Base-by-base conservation (phyloP, 1,140 invertebrate species). In the Drosophila varians region DNA sequence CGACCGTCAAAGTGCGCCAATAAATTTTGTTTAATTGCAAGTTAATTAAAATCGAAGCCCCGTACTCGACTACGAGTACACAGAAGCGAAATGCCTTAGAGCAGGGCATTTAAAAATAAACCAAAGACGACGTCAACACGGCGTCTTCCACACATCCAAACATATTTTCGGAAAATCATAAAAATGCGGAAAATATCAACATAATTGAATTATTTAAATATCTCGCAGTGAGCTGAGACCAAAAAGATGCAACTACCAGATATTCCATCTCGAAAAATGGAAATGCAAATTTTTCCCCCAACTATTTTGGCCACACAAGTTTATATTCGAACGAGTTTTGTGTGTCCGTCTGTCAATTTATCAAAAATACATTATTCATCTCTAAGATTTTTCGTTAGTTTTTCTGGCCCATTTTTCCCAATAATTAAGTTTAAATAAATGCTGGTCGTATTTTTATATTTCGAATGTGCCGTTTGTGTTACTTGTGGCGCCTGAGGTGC, bases 21-120 rank as follows among this genome's bases (percentile, higher is more conserved):
- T 84, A 84, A 84, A 84, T 84, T 86, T 61, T 11, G 62, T 64
- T 84, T 84, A 84, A 86, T 84, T 80, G 76, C 80, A 66, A 80
- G 72, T 86, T 84, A 79, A 84, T 86, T 84, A 84, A 84, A 86
- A 76, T 52, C 53, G 47, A 86, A 86, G 66, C 46, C 54, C 54
- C 47, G 8, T 43, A 21, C 46, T 18, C 4, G 16, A 36, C 12
- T 46, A 55, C 4, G 31, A 19, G 36, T 34, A 36, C 66, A 34
- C 2, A 38, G 49, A 47, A 16, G 9, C 28, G 28, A 28, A 43
- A 48, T 25, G 18, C 16, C 14, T 14, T 25, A 38, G 7, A 61
- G 48, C 43, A n/a, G 42, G 36, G 45, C 16, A 38, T 51, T 55
- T 74, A 74, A 74, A 78, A 77, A 78, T 77, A 77, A 47, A 52